A percentile compares a stretch with the other conserved stretches of the same genome.
These are phyloP conservation scores for Australoheros facetus DNA, from an alignment of 2,797 vertebrate genomes.

Conservation along the genomic window DNA sequence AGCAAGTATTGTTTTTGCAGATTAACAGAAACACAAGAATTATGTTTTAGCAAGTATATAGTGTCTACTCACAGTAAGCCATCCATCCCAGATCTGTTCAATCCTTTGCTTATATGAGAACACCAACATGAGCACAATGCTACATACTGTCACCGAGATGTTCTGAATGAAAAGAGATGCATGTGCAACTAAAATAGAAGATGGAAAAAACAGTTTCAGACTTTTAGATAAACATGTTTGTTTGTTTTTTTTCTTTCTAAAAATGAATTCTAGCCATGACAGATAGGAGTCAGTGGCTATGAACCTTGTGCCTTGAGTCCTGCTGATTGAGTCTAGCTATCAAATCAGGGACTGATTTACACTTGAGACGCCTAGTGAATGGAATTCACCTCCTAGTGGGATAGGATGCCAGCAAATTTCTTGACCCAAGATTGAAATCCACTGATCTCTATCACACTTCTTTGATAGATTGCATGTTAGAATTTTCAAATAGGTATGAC, in stretches of 20 bases:
- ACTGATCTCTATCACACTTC: conserved; percentile 23
- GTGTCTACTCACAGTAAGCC: conserved; percentile 81
- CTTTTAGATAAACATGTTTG: conserved; percentile 3
- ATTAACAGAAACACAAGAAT: conserved; percentile 14
- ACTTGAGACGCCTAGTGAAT: conserved; percentile 16
- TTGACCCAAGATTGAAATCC: conserved; percentile 34
- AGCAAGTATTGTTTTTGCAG: conserved; percentile 11
- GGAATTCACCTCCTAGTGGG: conserved; percentile 39
- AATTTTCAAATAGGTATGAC: conserved; percentile 1
- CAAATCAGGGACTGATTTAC: conserved; percentile 46
- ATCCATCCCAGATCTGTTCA: conserved; percentile 78
- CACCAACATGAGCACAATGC: conserved; percentile 80
- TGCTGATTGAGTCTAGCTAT: conserved; percentile 36
- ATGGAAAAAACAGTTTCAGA: conserved; percentile 42
- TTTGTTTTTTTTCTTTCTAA: background rate
- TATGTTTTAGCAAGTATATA: background rate
- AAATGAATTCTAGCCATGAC: background rate
- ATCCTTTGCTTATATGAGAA: conserved; percentile 83
- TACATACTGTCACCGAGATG: conserved; percentile 81
- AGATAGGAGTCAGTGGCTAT: conserved; percentile 32
- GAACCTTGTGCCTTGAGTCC: conserved; percentile 14
- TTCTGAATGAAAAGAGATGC: conserved; percentile 83
- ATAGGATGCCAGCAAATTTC: conserved; percentile 29
- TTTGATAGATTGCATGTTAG: background rate
- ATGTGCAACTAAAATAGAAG: conserved; percentile 78